A percentile compares a stretch with the other conserved stretches of the same genome.
These are phyloP conservation scores for Stenoptilia bipunctidactyla DNA, from an alignment of 2,888 invertebrate species.

Conservation along the genomic window DNA sequence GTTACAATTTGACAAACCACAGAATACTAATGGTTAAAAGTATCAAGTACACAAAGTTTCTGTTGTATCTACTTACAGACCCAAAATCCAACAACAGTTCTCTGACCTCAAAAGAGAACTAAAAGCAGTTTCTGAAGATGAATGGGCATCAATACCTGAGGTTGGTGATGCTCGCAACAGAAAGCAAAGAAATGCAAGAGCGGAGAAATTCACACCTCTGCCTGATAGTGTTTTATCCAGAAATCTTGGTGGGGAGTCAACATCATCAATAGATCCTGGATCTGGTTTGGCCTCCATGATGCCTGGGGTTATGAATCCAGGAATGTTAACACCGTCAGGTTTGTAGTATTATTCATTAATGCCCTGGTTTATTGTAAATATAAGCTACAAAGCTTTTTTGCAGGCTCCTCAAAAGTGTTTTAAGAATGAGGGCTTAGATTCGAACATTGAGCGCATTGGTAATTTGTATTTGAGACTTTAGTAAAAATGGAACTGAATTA, in stretches of 20 bases:
- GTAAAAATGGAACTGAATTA: too few relatives aligned
- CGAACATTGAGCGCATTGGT: too few relatives aligned
- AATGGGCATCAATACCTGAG: slow-evolving; percentile 98
- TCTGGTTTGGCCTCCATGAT: slow-evolving; percentile 90
- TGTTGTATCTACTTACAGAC: too few relatives aligned
- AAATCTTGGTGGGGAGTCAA: slow-evolving; percentile 86
- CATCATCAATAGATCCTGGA: slow-evolving; percentile 84
- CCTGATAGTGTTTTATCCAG: slow-evolving; percentile 95
- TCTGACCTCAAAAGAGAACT: slow-evolving; percentile 94
- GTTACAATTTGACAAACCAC: background rate
- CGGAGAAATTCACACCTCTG: slow-evolving; percentile 97
- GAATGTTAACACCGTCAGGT: slow-evolving; percentile 88
- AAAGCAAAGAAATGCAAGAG: slow-evolving; percentile 93
- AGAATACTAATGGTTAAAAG: background rate
- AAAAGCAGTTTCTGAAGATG: slow-evolving; percentile 87
- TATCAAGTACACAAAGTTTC: too few relatives aligned
- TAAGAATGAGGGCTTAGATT: too few relatives aligned
- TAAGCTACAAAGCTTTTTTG: too few relatives aligned
- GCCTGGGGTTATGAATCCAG: slow-evolving; percentile 88
- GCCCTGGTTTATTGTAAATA: too few relatives aligned
- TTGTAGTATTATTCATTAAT: too few relatives aligned
- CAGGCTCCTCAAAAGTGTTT: too few relatives aligned
- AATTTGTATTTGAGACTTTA: too few relatives aligned
- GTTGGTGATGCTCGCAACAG: slow-evolving; percentile 99
- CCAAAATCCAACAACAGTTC: slow-evolving; percentile 99